phyloP scores from a whole-genome alignment of 2,113 vertebrate genomes.

The Apeltes quadracus region DNA sequence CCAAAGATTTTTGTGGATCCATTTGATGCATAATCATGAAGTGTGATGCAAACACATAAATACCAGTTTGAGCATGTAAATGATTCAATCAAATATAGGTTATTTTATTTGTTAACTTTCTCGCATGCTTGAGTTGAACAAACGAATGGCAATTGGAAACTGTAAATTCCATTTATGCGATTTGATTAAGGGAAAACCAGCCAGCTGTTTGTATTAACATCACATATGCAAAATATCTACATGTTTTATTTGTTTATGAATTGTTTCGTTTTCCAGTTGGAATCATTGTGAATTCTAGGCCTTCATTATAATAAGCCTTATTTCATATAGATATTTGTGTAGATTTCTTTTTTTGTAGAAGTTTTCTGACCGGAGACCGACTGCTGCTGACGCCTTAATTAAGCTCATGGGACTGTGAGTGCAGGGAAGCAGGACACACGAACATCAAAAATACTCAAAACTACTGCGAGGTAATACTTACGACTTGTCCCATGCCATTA shows the following conservation, averaged over 20 bases:
- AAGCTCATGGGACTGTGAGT: constrained; percentile 74
- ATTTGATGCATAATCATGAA: no score
- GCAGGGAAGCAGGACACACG: constrained; percentile 15
- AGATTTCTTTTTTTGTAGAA: background rate
- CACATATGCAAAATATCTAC: background rate
- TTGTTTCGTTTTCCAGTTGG: background rate
- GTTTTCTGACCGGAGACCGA: background rate
- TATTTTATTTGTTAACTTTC: no score
- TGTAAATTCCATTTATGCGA: constrained; percentile 35
- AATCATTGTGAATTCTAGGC: background rate
- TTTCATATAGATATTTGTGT: background rate
- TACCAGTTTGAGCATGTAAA: no score
- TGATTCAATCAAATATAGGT: no score
- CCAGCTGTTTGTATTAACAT: background rate
- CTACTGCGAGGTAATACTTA: background rate
- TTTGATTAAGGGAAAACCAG: constrained; percentile 29
- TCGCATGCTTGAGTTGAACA: no score
- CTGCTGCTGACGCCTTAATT: constrained; percentile 59
- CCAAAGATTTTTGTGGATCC: no score
- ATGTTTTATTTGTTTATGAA: background rate
- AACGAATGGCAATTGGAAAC: background rate
- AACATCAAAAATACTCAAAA: background rate
- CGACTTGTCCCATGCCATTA: background rate
- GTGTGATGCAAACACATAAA: no score
- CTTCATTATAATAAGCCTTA: background rate